Conservation (phyloP, 2,113 vertebrate species). For the Choloepus hoffmanni region DNA sequence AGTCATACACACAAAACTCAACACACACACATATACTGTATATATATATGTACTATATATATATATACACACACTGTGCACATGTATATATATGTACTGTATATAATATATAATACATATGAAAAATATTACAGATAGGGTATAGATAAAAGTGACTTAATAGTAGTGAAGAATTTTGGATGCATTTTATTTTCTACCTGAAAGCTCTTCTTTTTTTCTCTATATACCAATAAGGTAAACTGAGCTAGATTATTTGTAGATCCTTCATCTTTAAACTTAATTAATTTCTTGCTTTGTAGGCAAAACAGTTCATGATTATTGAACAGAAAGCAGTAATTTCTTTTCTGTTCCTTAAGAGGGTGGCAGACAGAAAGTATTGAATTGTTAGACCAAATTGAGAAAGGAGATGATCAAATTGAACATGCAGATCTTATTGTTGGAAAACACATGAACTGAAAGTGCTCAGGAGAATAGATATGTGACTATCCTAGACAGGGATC, state of each 20-base stretch:
- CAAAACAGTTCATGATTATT: constrained; percentile 48
- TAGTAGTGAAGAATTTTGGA: background rate
- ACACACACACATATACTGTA: background rate
- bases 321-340: constrained; percentile 47
- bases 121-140: background rate
- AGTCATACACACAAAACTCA: background rate
- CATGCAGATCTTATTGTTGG: background rate
- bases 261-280: constrained; percentile 60
- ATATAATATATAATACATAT: background rate
- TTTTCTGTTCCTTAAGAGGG: constrained; percentile 41
- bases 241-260: constrained; percentile 31
- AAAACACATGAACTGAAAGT: background rate
- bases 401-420: constrained; percentile 3
- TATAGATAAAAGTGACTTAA: background rate
- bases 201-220: background rate
- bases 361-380: constrained; percentile 49
- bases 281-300: constrained; percentile 42
- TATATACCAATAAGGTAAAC: background rate
- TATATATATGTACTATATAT: background rate
- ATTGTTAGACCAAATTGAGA: constrained; percentile 34
- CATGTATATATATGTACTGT: background rate
- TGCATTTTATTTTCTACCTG: constrained; percentile 42
- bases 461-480: background rate
- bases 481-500: background rate
- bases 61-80: no score